These are phyloP conservation scores for Axea sp. DNA, from an alignment of 2,888 invertebrate species.

Conservation along the genomic window DNA sequence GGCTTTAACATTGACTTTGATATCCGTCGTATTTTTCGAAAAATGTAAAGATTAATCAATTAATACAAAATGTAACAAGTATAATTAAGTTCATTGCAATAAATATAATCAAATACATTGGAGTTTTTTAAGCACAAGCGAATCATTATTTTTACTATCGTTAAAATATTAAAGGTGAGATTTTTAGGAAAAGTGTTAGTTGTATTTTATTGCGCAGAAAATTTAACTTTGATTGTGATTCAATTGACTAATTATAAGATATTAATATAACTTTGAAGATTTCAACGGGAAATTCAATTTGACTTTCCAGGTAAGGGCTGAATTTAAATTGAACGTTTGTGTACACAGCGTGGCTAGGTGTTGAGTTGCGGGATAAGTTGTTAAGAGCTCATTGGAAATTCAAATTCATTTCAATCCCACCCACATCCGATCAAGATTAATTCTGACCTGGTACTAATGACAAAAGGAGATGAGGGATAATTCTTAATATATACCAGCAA, in stretches of 20 bases:
- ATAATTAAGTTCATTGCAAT: too few species aligned
- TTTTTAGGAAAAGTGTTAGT: too few species aligned
- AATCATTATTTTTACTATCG: too few species aligned
- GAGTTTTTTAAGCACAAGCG: too few species aligned
- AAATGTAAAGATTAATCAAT: too few species aligned
- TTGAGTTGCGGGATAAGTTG: constrained; percentile 19
- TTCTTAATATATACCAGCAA: constrained; percentile 15
- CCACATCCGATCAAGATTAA: constrained; percentile 20
- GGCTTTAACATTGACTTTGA: constrained; percentile 29
- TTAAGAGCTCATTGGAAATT: constrained; percentile 29
- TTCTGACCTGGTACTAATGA: constrained; percentile 16
- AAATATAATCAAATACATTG: too few species aligned
- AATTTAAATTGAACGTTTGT: constrained; percentile 39
- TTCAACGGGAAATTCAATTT: constrained; percentile 5
- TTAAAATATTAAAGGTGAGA: too few species aligned
- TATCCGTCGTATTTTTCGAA: neutral
- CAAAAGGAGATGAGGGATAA: constrained; percentile 17
- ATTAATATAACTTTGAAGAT: neutral
- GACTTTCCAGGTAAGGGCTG: constrained; percentile 5
- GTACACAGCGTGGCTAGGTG: constrained; percentile 14
- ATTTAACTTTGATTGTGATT: too few species aligned
- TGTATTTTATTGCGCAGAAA: too few species aligned
- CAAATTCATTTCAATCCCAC: constrained; percentile 40
- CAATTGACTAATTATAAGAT: neutral
- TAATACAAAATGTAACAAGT: too few species aligned